Conservation (phyloP, 2,797 vertebrate genomes). For the Petrocephalus sullivani region DNA sequence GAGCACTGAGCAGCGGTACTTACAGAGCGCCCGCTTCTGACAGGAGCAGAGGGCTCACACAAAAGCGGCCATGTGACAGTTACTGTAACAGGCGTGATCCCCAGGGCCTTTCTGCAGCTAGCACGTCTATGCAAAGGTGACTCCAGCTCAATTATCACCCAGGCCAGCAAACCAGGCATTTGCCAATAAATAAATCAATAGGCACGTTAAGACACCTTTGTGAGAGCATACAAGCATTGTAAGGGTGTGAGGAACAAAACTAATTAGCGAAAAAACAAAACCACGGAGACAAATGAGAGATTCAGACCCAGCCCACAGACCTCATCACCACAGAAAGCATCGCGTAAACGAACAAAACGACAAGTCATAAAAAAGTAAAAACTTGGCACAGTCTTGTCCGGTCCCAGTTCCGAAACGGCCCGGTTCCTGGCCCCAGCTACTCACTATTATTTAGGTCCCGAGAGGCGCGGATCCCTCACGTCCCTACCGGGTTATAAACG, state of each 20-base stretch:
- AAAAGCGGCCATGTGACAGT: neutral
- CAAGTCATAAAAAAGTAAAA: neutral
- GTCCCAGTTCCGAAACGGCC: neutral
- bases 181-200: neutral
- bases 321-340: neutral
- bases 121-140: neutral
- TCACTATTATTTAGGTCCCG: slow-evolving; percentile 9
- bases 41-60: neutral
- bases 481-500: slow-evolving; percentile 12
- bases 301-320: neutral
- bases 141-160: neutral
- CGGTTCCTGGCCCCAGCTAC: neutral
- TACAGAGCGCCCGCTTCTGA: neutral
- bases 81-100: neutral
- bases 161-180: neutral
- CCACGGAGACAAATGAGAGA: neutral
- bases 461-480: slow-evolving; percentile 17
- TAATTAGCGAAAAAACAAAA: neutral
- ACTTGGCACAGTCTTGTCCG: neutral
- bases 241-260: neutral
- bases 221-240: neutral
- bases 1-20: neutral
- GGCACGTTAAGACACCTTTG: neutral
- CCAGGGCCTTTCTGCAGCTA: neutral
- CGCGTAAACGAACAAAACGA: neutral